Evolutionary conservation across 1,140 invertebrate genomes (phyloP), one percentile per base, ranked within the genome.

Genomic region (Atta cephalotes): DNA sequence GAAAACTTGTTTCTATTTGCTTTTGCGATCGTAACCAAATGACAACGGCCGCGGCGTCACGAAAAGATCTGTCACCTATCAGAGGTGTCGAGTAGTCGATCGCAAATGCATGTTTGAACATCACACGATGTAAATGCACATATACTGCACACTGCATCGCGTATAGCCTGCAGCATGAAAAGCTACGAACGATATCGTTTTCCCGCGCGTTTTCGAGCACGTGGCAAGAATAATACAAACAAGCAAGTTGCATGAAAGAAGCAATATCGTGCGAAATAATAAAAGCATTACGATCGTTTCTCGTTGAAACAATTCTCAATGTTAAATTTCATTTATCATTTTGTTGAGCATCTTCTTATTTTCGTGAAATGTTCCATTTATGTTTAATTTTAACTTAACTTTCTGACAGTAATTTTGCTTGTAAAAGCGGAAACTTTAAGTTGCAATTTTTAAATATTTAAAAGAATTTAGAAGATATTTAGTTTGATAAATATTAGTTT

Each of bases 11-110:
- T 71, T 62, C 51, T 31, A 35, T 81, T 81, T 68, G 65, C 21
- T 58, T 56, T 25, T 56, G 51, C 12, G 45, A 80, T 68, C 28
- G 62, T 28, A 18, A 28, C n/a, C 78, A n/a, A 14, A 80, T 65
- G 51, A 56, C 16, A 58, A 81, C 63, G 51, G 31, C 10, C 18
- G 39, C 49, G 65, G 78, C 9, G 39, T 71, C 65, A 71, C 78
- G 78, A 81, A 81, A 81, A 31, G 65, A 81, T 81, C 31, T 31
- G 65, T 81, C 78, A 81, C 70, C 78, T 81, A 66, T 81, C 65
- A 39, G 18, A 81, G 21, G 21, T 31, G 78, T 71, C 25, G 39
- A 45, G 5, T 51, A 51, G 78, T 71, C 78, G 78, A 81, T 81
- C 65, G 45, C 49, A 49, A 12, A 70, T 81, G 49, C 65, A 56